Percentiles rank a stretch among this genome's conserved stretches.
Evolutionary conservation across 2,888 invertebrate genomes (phyloP).

Genomic region (Lasioglossum figueresi): DNA sequence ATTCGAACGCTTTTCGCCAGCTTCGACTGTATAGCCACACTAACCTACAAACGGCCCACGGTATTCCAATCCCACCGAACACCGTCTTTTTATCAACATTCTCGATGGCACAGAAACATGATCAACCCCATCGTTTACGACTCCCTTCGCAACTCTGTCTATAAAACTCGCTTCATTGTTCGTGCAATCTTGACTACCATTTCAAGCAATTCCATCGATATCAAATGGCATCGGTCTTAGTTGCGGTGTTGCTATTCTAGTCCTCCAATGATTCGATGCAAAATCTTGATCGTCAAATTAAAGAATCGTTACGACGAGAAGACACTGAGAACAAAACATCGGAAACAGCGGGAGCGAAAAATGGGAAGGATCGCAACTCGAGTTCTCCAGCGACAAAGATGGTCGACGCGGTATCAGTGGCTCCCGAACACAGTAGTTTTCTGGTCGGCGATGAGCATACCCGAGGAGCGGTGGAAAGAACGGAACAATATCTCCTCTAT

Average conservation of each 20-base stretch:
- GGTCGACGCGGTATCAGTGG: neutral
- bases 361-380: neutral
- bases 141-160: neutral
- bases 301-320: too few species aligned
- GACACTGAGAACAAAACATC: too few species aligned
- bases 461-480: neutral
- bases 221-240: neutral
- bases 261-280: neutral
- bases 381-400: neutral
- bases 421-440: neutral
- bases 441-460: neutral
- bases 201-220: neutral
- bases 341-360: neutral
- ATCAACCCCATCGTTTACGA: neutral
- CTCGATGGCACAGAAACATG: neutral
- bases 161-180: neutral
- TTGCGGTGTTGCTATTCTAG: neutral
- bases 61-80: neutral
- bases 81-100: neutral
- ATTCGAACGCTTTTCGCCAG: neutral
- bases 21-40: neutral
- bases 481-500: conserved; percentile 53
- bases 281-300: neutral
- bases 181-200: neutral
- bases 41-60: conserved; percentile 4